Evolutionary conservation across 2,797 vertebrate species (phyloP).

Genomic region (Myotis daubentonii): DNA sequence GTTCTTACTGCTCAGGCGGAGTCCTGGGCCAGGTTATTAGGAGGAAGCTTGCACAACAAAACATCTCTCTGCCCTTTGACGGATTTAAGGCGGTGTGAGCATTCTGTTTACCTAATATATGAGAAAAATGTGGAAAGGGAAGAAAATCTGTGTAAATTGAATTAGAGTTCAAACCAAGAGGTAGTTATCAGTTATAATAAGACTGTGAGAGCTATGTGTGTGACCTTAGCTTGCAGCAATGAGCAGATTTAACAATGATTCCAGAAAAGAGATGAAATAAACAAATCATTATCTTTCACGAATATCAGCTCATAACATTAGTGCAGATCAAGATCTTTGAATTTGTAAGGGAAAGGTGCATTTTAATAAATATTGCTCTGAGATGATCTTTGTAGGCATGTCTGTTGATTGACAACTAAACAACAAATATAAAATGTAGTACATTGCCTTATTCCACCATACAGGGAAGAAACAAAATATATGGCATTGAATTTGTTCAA

Average conservation of each 20-base stretch:
- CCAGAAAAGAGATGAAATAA: conserved; percentile 59
- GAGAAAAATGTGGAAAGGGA: conserved; percentile 75
- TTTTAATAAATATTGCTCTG: conserved; percentile 51
- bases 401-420: conserved; percentile 55
- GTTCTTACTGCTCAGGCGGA: background rate
- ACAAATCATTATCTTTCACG: conserved; percentile 66
- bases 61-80: conserved; percentile 69
- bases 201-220: conserved; percentile 56
- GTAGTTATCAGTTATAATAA: conserved; percentile 67
- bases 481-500: conserved; percentile 9
- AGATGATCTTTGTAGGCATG: conserved; percentile 11
- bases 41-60: conserved; percentile 59
- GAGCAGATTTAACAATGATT: conserved; percentile 51
- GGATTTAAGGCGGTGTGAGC: conserved; percentile 65
- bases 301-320: conserved; percentile 48
- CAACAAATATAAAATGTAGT: background rate
- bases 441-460: background rate
- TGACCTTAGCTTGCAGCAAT: conserved; percentile 67
- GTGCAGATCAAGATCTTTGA: conserved; percentile 54
- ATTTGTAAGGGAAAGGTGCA: background rate
- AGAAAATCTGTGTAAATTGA: conserved; percentile 68
- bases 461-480: background rate
- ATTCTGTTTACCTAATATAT: conserved; percentile 68
- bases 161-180: conserved; percentile 53
- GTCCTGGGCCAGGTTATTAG: conserved; percentile 58